Base-by-base conservation (phyloP, 2,888 invertebrate genomes). In the Megamerina dolium region DNA sequence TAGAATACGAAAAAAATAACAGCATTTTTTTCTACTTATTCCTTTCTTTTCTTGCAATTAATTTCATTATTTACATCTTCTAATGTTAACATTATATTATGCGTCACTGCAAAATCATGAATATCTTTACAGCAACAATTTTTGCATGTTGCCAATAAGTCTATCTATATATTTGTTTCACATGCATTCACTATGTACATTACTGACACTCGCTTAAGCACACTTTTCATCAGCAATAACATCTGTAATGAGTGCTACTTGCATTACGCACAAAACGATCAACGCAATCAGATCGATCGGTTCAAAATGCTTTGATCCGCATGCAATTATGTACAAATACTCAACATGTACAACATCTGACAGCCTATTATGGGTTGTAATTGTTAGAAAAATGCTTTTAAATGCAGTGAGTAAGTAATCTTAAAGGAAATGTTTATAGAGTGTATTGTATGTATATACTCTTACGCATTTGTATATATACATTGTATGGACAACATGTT, bases 351-450 rank as follows among this genome's bases (percentile, higher is more conserved):
- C n/a, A n/a, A 20, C 32, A 31, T 29, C 26, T 42, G 39, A 32
- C 42, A 37, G 43, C 38, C 43, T 48, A 50, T 56, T 53, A 54
- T 53, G 54, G 50, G 42, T 52, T 54, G 54, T 54, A 56, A 54
- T 56, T 56, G 54, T 53, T 51, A 53, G 51, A 50, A 50, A 54
- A 54, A 57, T 57, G 50, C 55, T 54, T 53, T 58, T 55, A 56
- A 56, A 52, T 53, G 41, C 51, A 45, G 46, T 44, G 38, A 46
- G n/a, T n/a, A n/a, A n/a, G n/a, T n/a, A n/a, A n/a, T n/a, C n/a
- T n/a, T n/a, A n/a, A n/a, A n/a, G n/a, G n/a, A n/a, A n/a, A n/a
- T n/a, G n/a, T n/a, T n/a, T n/a, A n/a, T n/a, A n/a, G n/a, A n/a
- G n/a, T n/a, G n/a, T n/a, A n/a, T n/a, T n/a, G n/a, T n/a, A n/a